Percentiles rank a stretch among this genome's conserved stretches.
Evolutionary conservation across 2,888 invertebrate species (phyloP).

Genomic region (Helobdella robusta): DNA sequence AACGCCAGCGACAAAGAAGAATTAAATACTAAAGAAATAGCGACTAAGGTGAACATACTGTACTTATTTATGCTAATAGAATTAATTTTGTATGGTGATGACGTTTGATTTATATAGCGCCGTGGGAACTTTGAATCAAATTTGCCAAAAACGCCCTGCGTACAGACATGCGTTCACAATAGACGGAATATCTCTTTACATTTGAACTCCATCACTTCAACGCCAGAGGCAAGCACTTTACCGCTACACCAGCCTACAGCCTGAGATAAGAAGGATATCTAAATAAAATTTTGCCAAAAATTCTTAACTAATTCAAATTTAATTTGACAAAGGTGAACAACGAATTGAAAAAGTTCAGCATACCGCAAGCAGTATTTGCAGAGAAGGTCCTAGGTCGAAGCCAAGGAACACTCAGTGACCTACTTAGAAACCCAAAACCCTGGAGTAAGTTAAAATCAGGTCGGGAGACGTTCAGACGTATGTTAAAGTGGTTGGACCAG

Average conservation of each 20-base stretch:
- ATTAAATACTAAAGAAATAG: constrained; percentile 21
- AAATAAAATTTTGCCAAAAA: no score
- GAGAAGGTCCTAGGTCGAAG: constrained; percentile 88
- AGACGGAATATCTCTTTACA: no score
- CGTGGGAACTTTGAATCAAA: no score
- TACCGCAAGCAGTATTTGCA: constrained; percentile 98
- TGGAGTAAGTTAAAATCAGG: constrained; percentile 99
- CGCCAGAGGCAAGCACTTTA: no score
- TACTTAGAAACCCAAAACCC: constrained; percentile 93
- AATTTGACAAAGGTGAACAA: no score
- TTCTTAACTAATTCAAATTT: no score
- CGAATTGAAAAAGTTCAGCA: constrained; percentile 94
- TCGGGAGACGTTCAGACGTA: constrained; percentile 90
- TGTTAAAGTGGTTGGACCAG: constrained; percentile 99
- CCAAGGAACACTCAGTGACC: constrained; percentile 93
- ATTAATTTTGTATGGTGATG: neutral
- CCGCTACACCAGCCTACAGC: no score
- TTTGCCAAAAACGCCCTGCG: no score
- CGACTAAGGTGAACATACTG: neutral
- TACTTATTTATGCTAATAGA: neutral
- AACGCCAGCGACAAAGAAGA: constrained; percentile 5
- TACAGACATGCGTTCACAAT: no score
- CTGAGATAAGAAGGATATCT: no score
- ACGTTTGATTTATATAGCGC: no score
- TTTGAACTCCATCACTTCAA: no score